Evolutionary conservation across 2,888 invertebrate genomes (phyloP), one percentile per base, ranked within the genome.

Genomic region (Pollenia labialis): DNA sequence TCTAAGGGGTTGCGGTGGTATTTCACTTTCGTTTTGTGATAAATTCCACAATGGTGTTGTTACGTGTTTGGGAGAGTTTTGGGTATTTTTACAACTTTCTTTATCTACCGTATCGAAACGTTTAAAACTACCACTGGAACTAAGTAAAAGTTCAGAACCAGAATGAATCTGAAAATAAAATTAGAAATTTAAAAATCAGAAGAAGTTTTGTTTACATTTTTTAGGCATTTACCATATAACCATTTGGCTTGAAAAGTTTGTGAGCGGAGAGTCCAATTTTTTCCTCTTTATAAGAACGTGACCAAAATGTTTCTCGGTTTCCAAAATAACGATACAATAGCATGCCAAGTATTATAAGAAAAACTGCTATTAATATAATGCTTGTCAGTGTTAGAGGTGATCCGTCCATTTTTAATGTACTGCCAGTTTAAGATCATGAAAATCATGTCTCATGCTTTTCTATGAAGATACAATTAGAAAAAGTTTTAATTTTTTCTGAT

Each of bases 1-100:
- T 72, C 96, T 92, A 84, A 96, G 90, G 0, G 96, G 96, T 89
- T 96, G 96, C 4, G 96, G 96, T 6, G 96, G 96, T 90, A 96
- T 95, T 84, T 93, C 92, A 46, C 90, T 90, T 82, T 93, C 92
- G 42, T 90, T 90, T 85, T 91, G 90, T 3, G 92, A 90, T 40
- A 93, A 90, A 88, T 93, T 92, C 93, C 94, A 94, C 68, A 93
- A 84, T 1, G 93, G 93, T 10, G 92, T 91, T 42, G 92, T 90
- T 10, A 87, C 76, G 44, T 89, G 91, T 50, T 88, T 87, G 8
- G 89, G 85, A 4, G 88, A 82, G 44, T 88, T 88, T 56, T 94
- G 91, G 10, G 94, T 92, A 89, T 94, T 93, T 85, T 94, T 93
- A 83, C 94, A 93, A 81, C 90, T 91, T 90, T 95, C 95, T 84